Evolutionary conservation across 2,113 vertebrate species (phyloP), one percentile per base, ranked within the genome.

Genomic region (Scatophagus argus): DNA sequence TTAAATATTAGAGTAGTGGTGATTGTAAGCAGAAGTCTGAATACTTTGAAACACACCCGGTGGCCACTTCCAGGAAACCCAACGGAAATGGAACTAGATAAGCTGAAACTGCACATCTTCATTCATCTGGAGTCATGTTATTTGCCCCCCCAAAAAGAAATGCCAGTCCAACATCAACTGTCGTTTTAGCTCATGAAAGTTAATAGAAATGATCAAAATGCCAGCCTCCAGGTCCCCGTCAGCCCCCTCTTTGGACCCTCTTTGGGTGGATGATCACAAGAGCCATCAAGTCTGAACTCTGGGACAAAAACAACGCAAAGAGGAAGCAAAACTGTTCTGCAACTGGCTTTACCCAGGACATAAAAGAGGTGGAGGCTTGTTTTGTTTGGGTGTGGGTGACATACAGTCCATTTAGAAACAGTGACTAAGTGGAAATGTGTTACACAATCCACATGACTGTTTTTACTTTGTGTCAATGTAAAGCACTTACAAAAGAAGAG

Each of bases 321-420:
- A 70, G 58, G 76, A 78, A 78, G 49, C 46, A 29, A 63, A 54
- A 77, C 10, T 36, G 32, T 61, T 21, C 19, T 3, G 14, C 17
- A 67, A 41, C 21, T 1, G 10, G 23, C 2, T n/a, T 56, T 1
- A 38, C 23, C 2, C 49, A 23, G 51, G 52, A 17, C 36, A 14
- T 17, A 12, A 51, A 36, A 1, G 1, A 51, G 56, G 64, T 69
- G 56, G 65, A 32, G 63, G 17, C 38, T 31, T 5, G 19, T 3
- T 56, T 56, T 36, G 60, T 14, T 8, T 52, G 70, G 59, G 59
- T 65, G 73, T 51, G 47, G n/a, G 25, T 65, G 41, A 49, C 9
- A 17, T 52, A n/a, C 17, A 34, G 4, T 49, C 11, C 44, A 54
- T 31, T 51, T 23, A 52, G 34, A 17, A 62, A 69, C 4, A 21